Evolutionary conservation across 1,140 invertebrate genomes (phyloP).

Genomic region (Dendrolimus punctatus): DNA sequence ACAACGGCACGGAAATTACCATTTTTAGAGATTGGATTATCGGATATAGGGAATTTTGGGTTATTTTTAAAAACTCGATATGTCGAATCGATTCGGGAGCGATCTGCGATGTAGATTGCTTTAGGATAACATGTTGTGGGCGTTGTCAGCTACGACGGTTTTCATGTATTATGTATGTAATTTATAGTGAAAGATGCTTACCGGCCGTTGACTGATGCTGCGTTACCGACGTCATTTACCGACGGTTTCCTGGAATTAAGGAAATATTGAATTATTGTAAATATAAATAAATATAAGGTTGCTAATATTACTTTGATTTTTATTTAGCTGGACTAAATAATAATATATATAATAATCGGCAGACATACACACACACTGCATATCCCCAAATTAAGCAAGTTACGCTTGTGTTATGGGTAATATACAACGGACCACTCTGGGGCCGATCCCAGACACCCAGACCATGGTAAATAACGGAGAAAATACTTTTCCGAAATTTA

Average conservation of each 20-base stretch:
- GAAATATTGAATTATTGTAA: constrained; percentile 54
- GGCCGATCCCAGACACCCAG: too few species aligned
- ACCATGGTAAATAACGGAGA: too few species aligned
- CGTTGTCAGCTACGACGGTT: constrained; percentile 14
- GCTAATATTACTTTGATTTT: too few species aligned
- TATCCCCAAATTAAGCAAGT: too few species aligned
- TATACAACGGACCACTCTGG: too few species aligned
- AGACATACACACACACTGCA: too few species aligned
- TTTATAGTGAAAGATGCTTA: constrained; percentile 63
- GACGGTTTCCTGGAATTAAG: constrained; percentile 81
- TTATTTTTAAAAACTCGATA: constrained; percentile 32
- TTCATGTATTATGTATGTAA: background rate
- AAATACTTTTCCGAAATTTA: too few species aligned
- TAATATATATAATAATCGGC: too few species aligned
- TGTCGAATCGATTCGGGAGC: constrained; percentile 29
- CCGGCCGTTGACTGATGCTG: constrained; percentile 81
- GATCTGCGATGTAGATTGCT: constrained; percentile 34
- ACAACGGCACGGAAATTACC: constrained; percentile 51
- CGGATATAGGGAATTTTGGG: constrained; percentile 44
- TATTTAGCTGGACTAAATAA: too few species aligned
- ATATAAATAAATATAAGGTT: too few species aligned
- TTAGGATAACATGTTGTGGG: constrained; percentile 39
- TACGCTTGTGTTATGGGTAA: too few species aligned
- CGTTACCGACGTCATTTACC: constrained; percentile 80
- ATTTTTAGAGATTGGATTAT: constrained; percentile 66